Conservation (phyloP, 2,113 vertebrate genomes). For the Caranx melampygus region DNA sequence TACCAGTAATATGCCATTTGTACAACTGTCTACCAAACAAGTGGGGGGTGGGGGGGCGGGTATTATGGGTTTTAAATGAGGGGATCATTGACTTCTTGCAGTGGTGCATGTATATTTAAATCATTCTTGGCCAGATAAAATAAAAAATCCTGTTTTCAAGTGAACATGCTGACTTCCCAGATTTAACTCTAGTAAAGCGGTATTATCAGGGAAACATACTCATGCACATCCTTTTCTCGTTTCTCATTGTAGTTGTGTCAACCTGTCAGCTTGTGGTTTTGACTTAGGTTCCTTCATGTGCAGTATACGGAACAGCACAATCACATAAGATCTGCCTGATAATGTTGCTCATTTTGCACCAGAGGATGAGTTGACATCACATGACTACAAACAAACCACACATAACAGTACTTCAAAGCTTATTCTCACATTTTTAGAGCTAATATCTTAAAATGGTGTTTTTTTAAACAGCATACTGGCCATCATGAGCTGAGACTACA, state of each 20-base stretch:
- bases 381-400: slow-evolving; percentile 12
- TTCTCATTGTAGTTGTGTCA: neutral
- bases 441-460: neutral
- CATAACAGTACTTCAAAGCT: slow-evolving; percentile 3
- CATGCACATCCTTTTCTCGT: too few relatives aligned
- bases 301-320: too few relatives aligned
- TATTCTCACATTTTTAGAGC: neutral
- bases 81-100: neutral
- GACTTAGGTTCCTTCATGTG: neutral
- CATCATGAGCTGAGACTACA: neutral
- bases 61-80: neutral
- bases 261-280: neutral
- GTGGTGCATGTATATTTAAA: slow-evolving; percentile 4
- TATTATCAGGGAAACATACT: neutral
- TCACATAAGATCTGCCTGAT: neutral
- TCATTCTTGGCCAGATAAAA: neutral
- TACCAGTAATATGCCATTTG: slow-evolving; percentile 39
- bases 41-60: neutral
- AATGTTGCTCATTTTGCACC: slow-evolving; percentile 5
- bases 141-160: neutral
- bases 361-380: slow-evolving; percentile 7
- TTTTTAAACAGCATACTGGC: neutral
- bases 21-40: slow-evolving; percentile 23
- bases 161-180: neutral
- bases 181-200: neutral